phyloP scores from a whole-genome alignment of 2,888 invertebrate genomes.

The Baccha elongata region DNA sequence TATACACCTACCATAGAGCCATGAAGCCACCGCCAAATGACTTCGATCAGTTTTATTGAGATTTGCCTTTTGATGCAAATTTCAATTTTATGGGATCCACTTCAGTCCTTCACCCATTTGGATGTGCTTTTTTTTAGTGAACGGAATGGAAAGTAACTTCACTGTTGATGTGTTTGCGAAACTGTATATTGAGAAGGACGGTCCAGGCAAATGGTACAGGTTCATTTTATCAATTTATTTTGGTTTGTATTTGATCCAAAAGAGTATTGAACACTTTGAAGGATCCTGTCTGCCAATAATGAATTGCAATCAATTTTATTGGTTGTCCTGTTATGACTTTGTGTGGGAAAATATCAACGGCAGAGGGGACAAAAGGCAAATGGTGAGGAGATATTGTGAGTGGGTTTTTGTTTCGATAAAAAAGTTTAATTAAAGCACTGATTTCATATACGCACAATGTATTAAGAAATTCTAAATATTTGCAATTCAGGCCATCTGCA shows the following conservation, averaged over 20 bases:
- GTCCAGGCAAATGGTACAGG: slow-evolving; percentile 12
- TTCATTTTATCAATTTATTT: slow-evolving; percentile 61
- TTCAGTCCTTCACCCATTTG: slow-evolving; percentile 66
- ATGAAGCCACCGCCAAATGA: slow-evolving; percentile 47
- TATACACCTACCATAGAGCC: slow-evolving; percentile 1
- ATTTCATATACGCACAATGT: too few relatives aligned
- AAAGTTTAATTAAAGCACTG: slow-evolving; percentile 16
- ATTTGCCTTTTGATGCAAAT: slow-evolving; percentile 73
- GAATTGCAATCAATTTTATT: slow-evolving; percentile 67
- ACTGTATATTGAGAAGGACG: slow-evolving; percentile 22
- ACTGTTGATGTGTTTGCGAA: slow-evolving; percentile 12
- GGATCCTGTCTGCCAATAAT: slow-evolving; percentile 4
- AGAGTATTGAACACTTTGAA: slow-evolving; percentile 50
- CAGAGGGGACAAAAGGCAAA: not conserved
- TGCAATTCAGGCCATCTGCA: too few relatives aligned
- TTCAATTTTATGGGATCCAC: slow-evolving; percentile 73
- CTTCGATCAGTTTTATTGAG: slow-evolving; percentile 73
- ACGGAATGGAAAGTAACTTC: slow-evolving; percentile 25
- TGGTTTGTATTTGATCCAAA: slow-evolving; percentile 23
- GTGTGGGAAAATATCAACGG: not conserved
- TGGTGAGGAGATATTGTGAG: not conserved
- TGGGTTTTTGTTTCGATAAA: not conserved
- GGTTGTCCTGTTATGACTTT: slow-evolving; percentile 20
- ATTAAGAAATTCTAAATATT: too few relatives aligned
- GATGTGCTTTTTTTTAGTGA: slow-evolving; percentile 57